Evolutionary conservation across 2,888 invertebrate genomes (phyloP), one percentile per base, ranked within the genome.

Genomic region (Athalia rosae): DNA sequence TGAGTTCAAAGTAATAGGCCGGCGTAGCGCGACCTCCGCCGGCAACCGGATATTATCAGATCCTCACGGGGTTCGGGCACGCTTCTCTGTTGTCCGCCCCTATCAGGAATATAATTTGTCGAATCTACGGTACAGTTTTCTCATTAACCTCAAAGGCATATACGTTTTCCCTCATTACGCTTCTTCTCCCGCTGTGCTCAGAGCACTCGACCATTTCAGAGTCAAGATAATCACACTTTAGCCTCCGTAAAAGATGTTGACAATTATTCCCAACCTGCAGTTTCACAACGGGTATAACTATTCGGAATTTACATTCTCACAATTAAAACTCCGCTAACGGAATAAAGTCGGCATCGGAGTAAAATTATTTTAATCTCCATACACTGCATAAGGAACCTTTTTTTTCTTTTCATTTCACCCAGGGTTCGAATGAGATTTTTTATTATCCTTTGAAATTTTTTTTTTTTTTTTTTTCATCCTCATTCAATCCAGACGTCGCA

Each of bases 11-110:
- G 71, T 71, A 43, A 69, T 43, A 58, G 43, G 56, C 56, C 43
- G 41, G 50, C 50, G 50, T 28, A 7, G 7, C n/a, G 53, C 53
- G 53, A 56, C 43, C 50, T 58, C 56, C 15, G 56, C 43, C 58
- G 71, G 45, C 71, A 58, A 71, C 71, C 71, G 71, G 71, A 71
- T 58, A 71, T 71, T 71, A 58, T 71, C 71, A 56, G 71, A 58
- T 71, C 45, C 58, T 66, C 11, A 66, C 48, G 28, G 66, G 8
- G 48, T 15, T 71, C 56, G 71, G 58, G 71, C 71, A 71, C 71
- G 71, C 56, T 56, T 45, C 56, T 71, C 56, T 71, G 41, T 45
- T 43, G 6, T 71, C 15, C 15, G 11, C 7, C 6, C 13, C 45
- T 13, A 15, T 13, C 6, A 8, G 8, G 45, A 58, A 71, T 71